Conservation (phyloP, 2,888 invertebrate genomes). For the Pseudococcus jackbeardsleyi region DNA sequence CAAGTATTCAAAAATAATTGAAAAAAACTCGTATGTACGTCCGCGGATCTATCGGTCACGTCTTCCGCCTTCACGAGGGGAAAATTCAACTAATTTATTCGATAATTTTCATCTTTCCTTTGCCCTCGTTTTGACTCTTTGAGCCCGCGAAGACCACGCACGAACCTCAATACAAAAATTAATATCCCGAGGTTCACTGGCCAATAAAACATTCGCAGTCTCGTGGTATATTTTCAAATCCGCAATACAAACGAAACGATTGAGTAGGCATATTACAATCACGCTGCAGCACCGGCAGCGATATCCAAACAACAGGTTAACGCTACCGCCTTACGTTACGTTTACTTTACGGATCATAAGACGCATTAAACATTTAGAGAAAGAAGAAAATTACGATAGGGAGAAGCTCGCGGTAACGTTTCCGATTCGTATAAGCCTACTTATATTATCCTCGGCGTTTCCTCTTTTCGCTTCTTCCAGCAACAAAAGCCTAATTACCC, state of each 20-base stretch:
- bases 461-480: conserved; percentile 46
- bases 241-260: conserved; percentile 1
- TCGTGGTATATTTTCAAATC: background rate
- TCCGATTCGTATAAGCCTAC: conserved; percentile 62
- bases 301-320: conserved; percentile 63
- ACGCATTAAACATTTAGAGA: conserved; percentile 63
- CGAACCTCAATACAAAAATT: background rate
- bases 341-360: conserved; percentile 65
- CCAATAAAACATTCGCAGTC: background rate
- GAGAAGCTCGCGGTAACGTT: conserved; percentile 52
- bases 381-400: conserved; percentile 43
- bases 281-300: conserved; percentile 18
- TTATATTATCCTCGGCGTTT: conserved; percentile 58
- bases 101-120: no score
- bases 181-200: background rate
- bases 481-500: conserved; percentile 63
- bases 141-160: no score
- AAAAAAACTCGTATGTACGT: background rate
- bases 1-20: conserved; percentile 51
- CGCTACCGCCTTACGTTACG: conserved; percentile 61
- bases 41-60: background rate
- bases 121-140: background rate
- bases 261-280: background rate
- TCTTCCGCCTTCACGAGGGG: background rate
- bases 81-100: no score